phyloP scores from a whole-genome alignment of 2,888 invertebrate species.

The Cataglyphis altisquamis region DNA sequence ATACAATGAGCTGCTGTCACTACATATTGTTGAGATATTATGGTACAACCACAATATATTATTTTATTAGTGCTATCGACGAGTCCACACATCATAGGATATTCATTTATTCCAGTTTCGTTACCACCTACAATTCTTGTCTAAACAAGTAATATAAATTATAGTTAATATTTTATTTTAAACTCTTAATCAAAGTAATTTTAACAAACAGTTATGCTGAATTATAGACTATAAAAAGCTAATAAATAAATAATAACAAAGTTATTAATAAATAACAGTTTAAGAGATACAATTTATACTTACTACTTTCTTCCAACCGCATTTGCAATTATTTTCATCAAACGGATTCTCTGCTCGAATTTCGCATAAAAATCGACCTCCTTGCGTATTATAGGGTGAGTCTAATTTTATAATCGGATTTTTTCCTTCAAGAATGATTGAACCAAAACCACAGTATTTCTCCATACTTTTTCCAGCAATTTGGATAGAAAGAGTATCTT shows the following conservation, averaged over 20 bases:
- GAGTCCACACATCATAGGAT: conserved; percentile 14
- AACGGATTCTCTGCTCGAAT: conserved; percentile 71
- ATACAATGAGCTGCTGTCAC: conserved; percentile 10
- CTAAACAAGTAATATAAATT: conserved; percentile 77
- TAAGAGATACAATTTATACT: conserved; percentile 31
- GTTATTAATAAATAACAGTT: not conserved
- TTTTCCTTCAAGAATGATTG: conserved; percentile 73
- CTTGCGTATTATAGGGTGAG: conserved; percentile 70
- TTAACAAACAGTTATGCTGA: not conserved
- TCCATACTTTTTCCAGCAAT: conserved; percentile 87
- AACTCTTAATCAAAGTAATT: not conserved
- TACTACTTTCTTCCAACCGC: conserved; percentile 88
- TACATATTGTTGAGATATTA: not conserved
- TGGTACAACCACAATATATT: not conserved
- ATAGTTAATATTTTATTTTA: not conserved
- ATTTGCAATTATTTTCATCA: conserved; percentile 85
- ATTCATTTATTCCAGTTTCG: conserved; percentile 27
- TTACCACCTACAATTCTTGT: conserved; percentile 87
- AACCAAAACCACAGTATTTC: conserved; percentile 88
- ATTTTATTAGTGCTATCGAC: rapidly evolving
- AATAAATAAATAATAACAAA: not conserved
- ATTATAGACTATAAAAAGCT: not conserved
- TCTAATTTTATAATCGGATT: conserved; percentile 74
- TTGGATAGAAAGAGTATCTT: conserved; percentile 83
- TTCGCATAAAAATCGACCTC: conserved; percentile 87